Conservation (phyloP, 2,113 vertebrate species). For the Gavialis gangeticus region DNA sequence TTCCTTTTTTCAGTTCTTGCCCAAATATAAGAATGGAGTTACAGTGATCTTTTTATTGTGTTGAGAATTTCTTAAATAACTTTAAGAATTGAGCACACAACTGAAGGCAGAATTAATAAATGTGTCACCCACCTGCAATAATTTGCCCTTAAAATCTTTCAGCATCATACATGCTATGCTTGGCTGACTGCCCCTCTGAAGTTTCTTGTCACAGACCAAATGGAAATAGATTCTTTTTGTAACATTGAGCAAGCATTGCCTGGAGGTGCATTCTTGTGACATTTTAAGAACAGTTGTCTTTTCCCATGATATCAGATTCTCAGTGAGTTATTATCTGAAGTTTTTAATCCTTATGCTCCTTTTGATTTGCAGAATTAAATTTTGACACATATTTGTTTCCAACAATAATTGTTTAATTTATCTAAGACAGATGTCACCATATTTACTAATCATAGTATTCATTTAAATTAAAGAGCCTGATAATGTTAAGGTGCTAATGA, state of each 20-base stretch:
- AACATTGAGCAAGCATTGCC: constrained; percentile 6
- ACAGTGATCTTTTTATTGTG: not conserved
- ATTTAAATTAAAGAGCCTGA: not conserved
- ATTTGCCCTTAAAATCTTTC: constrained; percentile 11
- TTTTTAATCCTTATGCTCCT: constrained; percentile 9
- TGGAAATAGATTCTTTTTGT: constrained; percentile 48
- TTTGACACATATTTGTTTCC: not conserved
- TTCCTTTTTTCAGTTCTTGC: not conserved
- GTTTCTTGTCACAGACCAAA: constrained; percentile 57
- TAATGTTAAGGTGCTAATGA: not conserved
- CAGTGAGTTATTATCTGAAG: constrained; percentile 28
- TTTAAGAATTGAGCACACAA: not conserved
- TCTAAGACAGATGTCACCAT: not conserved
- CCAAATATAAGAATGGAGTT: not conserved
- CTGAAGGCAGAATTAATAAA: not conserved
- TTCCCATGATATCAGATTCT: not conserved
- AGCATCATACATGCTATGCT: not conserved
- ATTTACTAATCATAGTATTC: not conserved
- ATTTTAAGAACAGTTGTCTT: constrained; percentile 11
- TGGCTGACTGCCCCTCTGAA: constrained; percentile 26
- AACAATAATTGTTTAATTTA: not conserved
- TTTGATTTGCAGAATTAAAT: not conserved
- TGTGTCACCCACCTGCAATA: not conserved
- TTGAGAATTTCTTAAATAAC: constrained; percentile 26
- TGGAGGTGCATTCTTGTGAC: constrained; percentile 20